phyloP scores from a whole-genome alignment of 30 jellyfish, hydroid and myxozoan species.

The Pelagia noctiluca region DNA sequence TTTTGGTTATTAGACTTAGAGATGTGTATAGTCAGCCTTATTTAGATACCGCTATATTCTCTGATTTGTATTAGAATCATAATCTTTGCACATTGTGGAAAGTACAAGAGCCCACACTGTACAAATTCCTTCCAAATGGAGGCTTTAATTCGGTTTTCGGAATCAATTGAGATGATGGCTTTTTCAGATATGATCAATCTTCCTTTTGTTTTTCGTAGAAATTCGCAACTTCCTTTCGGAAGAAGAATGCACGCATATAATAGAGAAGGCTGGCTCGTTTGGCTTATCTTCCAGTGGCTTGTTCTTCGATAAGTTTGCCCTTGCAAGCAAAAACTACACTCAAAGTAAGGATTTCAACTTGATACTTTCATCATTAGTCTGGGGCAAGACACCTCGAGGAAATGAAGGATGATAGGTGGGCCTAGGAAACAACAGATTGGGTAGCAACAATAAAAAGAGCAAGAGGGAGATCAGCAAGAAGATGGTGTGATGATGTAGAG shows the following conservation, averaged over 20 bases:
- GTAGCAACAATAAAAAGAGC: not conserved
- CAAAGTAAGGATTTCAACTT: slow-evolving; percentile 64
- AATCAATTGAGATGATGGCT: not conserved
- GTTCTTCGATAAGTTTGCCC: slow-evolving; percentile 81
- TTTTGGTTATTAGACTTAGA: too few species aligned
- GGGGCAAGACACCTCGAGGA: too few species aligned
- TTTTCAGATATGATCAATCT: not conserved
- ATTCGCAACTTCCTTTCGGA: slow-evolving; percentile 82
- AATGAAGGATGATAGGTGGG: too few species aligned
- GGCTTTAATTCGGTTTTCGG: too few species aligned
- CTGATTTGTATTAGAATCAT: too few species aligned
- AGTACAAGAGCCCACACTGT: too few species aligned
- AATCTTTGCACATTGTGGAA: too few species aligned
- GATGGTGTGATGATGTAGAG: too few species aligned
- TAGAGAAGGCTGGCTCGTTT: slow-evolving; percentile 58
- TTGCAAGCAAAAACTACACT: slow-evolving; percentile 75
- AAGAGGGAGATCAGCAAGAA: too few species aligned
- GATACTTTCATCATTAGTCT: not conserved
- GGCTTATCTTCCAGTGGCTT: slow-evolving; percentile 82
- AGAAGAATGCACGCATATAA: slow-evolving; percentile 87
- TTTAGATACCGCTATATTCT: too few species aligned
- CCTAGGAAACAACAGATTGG: not conserved
- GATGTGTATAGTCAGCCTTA: too few species aligned
- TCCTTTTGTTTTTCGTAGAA: slow-evolving; percentile 41
- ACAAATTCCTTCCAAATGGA: too few species aligned